phyloP scores from a whole-genome alignment of 1,140 invertebrate genomes.

The Meloidogyne hapla region DNA sequence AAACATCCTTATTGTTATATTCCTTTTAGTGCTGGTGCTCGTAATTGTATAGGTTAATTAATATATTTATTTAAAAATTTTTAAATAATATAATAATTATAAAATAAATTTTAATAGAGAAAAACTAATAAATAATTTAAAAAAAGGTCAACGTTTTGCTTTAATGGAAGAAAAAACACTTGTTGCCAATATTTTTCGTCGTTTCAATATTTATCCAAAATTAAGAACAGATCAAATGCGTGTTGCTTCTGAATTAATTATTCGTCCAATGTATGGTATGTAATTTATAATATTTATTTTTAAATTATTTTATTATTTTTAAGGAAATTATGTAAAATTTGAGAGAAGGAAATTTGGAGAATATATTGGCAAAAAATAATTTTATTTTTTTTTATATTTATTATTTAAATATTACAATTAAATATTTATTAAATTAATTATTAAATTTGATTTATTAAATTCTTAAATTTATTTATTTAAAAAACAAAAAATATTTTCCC shows the following conservation, averaged over 20 bases:
- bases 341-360: background rate
- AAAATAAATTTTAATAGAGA: too few relatives aligned
- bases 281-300: background rate
- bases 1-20: constrained; percentile 66
- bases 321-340: constrained; percentile 4
- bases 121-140: too few relatives aligned
- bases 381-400: background rate
- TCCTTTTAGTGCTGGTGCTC: constrained; percentile 66
- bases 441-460: too few relatives aligned
- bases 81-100: too few relatives aligned
- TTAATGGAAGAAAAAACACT: constrained; percentile 84
- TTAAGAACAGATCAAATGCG: constrained; percentile 64
- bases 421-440: background rate
- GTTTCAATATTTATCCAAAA: constrained; percentile 70
- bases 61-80: too few relatives aligned
- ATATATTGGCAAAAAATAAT: background rate
- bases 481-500: too few relatives aligned
- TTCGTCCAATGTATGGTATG: constrained; percentile 65
- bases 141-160: constrained; percentile 75
- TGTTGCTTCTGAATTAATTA: constrained; percentile 66
- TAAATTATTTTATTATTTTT: background rate
- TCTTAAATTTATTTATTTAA: too few relatives aligned
- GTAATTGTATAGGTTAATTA: constrained; percentile 66
- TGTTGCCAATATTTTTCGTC: constrained; percentile 79
- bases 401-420: background rate